Percentiles rank a stretch among this genome's conserved stretches.
These are phyloP conservation scores for Amorpha juglandis DNA, from an alignment of 2,888 invertebrate genomes.

Conservation along the genomic window DNA sequence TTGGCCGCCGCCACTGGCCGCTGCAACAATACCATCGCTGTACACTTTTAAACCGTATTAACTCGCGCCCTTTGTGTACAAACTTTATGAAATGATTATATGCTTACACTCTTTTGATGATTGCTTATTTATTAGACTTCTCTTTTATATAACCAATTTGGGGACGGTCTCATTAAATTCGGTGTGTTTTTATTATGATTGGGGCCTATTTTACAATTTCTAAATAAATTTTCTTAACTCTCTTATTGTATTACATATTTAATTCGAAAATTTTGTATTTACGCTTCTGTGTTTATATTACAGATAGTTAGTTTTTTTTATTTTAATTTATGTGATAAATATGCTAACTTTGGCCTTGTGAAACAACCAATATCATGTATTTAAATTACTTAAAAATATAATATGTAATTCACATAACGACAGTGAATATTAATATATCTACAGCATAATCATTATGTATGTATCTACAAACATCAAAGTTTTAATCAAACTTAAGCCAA, in stretches of 20 bases:
- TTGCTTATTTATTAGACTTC: slow-evolving; percentile 22
- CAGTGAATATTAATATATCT: not conserved
- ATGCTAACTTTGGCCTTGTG: no score
- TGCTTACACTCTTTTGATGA: slow-evolving; percentile 7
- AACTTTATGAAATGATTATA: slow-evolving; percentile 35
- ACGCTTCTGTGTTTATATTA: no score
- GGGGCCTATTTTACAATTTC: no score
- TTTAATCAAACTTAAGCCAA: not conserved
- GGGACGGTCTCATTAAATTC: not conserved
- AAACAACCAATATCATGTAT: no score
- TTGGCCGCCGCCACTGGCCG: slow-evolving; percentile 65
- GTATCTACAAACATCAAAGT: not conserved
- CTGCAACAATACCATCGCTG: slow-evolving; percentile 60
- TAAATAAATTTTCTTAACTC: no score
- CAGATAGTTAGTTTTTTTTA: no score
- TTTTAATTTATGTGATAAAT: no score
- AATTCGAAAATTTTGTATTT: no score
- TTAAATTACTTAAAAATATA: no score
- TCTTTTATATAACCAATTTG: not conserved
- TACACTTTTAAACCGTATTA: slow-evolving; percentile 53
- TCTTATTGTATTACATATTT: no score
- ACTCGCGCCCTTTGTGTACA: slow-evolving; percentile 40
- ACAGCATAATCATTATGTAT: not conserved
- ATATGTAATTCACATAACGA: no score
- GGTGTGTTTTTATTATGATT: no score